Conservation (phyloP, 2,797 vertebrate species). For the Champsocephalus gunnari region DNA sequence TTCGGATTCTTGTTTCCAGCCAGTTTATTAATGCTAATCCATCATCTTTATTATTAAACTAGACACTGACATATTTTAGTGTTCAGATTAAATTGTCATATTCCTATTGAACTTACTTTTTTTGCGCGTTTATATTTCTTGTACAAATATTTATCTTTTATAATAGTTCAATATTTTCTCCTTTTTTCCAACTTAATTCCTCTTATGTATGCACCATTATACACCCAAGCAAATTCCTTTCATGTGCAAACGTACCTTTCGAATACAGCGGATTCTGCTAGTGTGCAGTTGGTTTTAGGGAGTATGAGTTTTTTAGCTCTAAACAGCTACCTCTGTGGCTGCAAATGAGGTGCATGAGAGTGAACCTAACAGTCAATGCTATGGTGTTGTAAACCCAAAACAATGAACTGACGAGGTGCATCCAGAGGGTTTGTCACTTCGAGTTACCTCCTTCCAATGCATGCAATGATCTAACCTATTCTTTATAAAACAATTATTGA, state of each 20-base stretch:
- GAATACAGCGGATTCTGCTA: background rate
- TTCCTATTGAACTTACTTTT: too few species aligned
- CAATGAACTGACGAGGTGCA: background rate
- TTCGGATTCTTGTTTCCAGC: background rate
- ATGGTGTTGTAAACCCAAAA: background rate
- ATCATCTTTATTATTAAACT: background rate
- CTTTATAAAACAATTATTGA: background rate
- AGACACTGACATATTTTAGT: background rate
- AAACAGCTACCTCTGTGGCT: background rate
- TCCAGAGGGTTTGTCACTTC: background rate
- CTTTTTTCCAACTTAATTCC: too few species aligned
- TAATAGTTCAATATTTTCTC: too few species aligned
- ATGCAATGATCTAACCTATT: too few species aligned
- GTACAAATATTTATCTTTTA: too few species aligned
- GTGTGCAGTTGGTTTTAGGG: background rate
- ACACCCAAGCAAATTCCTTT: too few species aligned
- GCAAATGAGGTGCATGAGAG: background rate
- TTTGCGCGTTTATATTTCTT: too few species aligned
- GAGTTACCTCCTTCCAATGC: background rate
- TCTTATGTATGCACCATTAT: too few species aligned
- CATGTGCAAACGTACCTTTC: too few species aligned
- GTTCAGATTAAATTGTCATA: too few species aligned
- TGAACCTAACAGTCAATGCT: background rate
- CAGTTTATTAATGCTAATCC: background rate
- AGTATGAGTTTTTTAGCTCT: too few species aligned